Percentiles rank a stretch among this genome's conserved stretches.
Conservation (phyloP, 2,888 invertebrate species). For the Aethes cnicana region DNA sequence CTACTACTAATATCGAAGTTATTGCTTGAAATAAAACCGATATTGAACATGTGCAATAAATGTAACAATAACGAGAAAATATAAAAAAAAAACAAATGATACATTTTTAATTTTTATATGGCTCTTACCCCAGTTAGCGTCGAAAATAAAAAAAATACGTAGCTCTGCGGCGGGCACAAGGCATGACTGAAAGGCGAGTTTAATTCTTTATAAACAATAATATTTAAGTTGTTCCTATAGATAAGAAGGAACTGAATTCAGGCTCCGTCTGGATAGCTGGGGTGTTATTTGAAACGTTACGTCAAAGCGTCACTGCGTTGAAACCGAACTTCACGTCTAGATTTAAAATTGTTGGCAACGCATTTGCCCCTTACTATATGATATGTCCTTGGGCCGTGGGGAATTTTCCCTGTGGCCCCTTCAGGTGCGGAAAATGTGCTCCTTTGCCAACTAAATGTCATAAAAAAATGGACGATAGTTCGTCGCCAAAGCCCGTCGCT, state of each 20-base stretch:
- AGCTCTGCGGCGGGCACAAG: background rate
- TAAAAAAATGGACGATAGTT: background rate
- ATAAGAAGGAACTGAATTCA: background rate
- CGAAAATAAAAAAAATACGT: conserved; percentile 16
- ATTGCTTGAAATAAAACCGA: conserved; percentile 8
- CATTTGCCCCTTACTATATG: too few relatives aligned
- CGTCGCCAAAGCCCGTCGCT: background rate
- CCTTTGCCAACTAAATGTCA: too few relatives aligned
- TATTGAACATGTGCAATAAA: conserved; percentile 13
- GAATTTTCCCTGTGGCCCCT: too few relatives aligned
- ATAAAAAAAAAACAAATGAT: conserved; percentile 10
- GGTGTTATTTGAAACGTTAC: too few relatives aligned
- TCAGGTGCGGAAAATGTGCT: too few relatives aligned
- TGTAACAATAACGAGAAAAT: conserved; percentile 16
- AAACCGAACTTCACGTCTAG: too few relatives aligned
- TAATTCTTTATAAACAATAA: too few relatives aligned
- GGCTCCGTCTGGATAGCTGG: too few relatives aligned
- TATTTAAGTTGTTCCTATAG: background rate
- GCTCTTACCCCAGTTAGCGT: conserved; percentile 24
- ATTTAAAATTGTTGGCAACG: too few relatives aligned
- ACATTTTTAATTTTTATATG: conserved; percentile 24
- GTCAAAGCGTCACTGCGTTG: too few relatives aligned
- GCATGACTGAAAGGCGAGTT: background rate
- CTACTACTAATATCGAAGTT: too few relatives aligned
- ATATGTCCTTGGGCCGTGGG: too few relatives aligned